A percentile compares a stretch with the other conserved stretches of the same genome.
Evolutionary conservation across 2,888 invertebrate genomes (phyloP).

Genomic region (Cephonodes hylas): DNA sequence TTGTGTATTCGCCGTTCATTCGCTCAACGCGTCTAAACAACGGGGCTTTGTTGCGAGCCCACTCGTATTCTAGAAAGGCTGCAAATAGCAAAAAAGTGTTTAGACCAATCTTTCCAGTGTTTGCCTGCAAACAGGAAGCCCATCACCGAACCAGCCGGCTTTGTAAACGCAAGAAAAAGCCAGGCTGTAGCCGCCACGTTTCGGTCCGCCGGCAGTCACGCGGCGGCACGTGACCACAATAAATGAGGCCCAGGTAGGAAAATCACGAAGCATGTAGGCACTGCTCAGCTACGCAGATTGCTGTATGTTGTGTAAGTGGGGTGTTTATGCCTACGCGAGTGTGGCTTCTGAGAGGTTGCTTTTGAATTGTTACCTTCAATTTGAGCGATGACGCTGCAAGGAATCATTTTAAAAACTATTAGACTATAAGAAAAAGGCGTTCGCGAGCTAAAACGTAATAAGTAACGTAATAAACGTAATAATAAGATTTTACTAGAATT

Average conservation of each 20-base stretch:
- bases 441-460: too few species aligned
- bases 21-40: conserved; percentile 6
- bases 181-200: conserved; percentile 44
- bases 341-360: not conserved
- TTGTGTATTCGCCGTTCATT: not conserved
- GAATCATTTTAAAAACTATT: not conserved
- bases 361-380: too few species aligned
- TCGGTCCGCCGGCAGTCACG: conserved; percentile 14
- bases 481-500: too few species aligned
- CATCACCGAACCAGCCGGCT: conserved; percentile 19
- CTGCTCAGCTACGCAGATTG: conserved; percentile 18
- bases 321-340: not conserved
- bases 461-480: too few species aligned
- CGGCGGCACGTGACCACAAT: conserved; percentile 63
- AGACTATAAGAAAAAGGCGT: not conserved
- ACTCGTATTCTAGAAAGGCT: not conserved
- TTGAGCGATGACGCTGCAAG: too few species aligned
- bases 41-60: not conserved
- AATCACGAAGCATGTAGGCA: conserved; percentile 46
- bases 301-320: not conserved
- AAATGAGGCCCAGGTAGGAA: conserved; percentile 65
- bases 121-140: conserved; percentile 24
- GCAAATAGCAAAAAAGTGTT: conserved; percentile 8
- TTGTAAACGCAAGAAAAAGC: conserved; percentile 34
- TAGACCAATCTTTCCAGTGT: conserved; percentile 17